Base-by-base conservation (phyloP, 2,888 invertebrate genomes). In the Oscheius sp. region DNA sequence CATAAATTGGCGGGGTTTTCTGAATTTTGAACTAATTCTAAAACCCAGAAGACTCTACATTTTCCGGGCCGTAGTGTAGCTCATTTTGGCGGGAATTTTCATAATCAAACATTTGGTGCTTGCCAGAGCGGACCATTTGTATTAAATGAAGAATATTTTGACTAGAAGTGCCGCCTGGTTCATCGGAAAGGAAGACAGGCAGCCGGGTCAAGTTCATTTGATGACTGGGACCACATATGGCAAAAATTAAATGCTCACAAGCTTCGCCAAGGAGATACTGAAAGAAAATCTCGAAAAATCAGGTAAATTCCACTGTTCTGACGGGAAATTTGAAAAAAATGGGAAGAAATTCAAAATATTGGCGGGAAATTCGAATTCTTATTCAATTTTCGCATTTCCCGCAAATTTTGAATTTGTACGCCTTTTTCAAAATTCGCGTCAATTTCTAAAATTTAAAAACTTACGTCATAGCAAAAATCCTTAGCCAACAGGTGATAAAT, bases 181-280 rank as follows among this genome's bases (percentile, higher is more conserved):
- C 84, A 72, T 89, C 89, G 29, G 85, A 77, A 5, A 89, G 78
- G 76, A 90, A 90, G 1, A 91, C 89, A 13, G 90, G 89, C n/a
- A 90, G 76, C 7, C 91, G 87, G 49, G 89, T 89, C 90, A 90
- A 46, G 69, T 88, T 88, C 74, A 84, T 78, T 69, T 88, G 85
- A 53, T 82, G 70, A 56, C 82, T 86, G 0, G 87, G 88, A 93
- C 95, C 95, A 78, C 92, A 92, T 0, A 94, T 85, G 13, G 93
- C 89, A 87, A 94, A 94, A 72, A 95, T 82, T 0, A 93, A 87
- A 87, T 93, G 93, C 83, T 92, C 92, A 88, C 94, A 95, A 64
- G 94, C 91, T 13, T 79, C 76, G 0, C 13, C 49, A 13, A 49
- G 3, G 2, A 49, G 13, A 7, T 7, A 16, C 49, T 49, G 13